Evolutionary conservation across 2,797 vertebrate species (phyloP).

Genomic region (Pangasius larnaudii): DNA sequence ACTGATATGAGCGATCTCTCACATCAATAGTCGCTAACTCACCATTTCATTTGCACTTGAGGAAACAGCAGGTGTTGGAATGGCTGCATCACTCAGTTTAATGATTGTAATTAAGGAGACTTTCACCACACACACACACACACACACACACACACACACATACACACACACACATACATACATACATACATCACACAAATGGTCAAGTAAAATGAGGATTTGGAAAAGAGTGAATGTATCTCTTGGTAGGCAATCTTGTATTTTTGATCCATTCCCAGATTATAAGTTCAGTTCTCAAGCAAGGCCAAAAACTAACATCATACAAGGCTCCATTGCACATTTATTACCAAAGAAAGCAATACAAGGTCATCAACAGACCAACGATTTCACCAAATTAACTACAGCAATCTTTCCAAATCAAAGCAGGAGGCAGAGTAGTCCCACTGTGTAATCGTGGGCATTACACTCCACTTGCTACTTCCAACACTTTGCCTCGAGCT

Average conservation of each 20-base stretch:
- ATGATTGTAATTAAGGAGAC: slow-evolving; percentile 38
- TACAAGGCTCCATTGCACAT: slow-evolving; percentile 28
- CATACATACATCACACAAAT: slow-evolving; percentile 8
- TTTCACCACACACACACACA: slow-evolving; percentile 15
- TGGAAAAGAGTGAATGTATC: not conserved
- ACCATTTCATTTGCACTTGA: slow-evolving; percentile 18
- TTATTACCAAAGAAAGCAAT: slow-evolving; percentile 28
- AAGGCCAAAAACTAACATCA: slow-evolving; percentile 18
- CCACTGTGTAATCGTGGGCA: not conserved
- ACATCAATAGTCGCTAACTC: not conserved
- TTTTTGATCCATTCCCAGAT: slow-evolving; percentile 4
- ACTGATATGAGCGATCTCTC: slow-evolving; percentile 13
- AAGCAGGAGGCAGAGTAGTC: not conserved
- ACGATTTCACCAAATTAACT: not conserved
- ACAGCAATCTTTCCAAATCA: not conserved
- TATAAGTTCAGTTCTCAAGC: slow-evolving; percentile 19
- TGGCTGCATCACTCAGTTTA: slow-evolving; percentile 24
- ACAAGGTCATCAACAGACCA: slow-evolving; percentile 19
- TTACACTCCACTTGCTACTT: slow-evolving; percentile 4
- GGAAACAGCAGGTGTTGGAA: slow-evolving; percentile 35
- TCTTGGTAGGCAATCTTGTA: slow-evolving; percentile 2
- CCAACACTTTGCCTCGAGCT: slow-evolving; percentile 18
- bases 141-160: not conserved
- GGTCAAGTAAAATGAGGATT: not conserved
- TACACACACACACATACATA: too few species aligned